These are phyloP conservation scores for Muscicapa comitata DNA, from an alignment of 2,797 vertebrate genomes.

Conservation along the genomic window DNA sequence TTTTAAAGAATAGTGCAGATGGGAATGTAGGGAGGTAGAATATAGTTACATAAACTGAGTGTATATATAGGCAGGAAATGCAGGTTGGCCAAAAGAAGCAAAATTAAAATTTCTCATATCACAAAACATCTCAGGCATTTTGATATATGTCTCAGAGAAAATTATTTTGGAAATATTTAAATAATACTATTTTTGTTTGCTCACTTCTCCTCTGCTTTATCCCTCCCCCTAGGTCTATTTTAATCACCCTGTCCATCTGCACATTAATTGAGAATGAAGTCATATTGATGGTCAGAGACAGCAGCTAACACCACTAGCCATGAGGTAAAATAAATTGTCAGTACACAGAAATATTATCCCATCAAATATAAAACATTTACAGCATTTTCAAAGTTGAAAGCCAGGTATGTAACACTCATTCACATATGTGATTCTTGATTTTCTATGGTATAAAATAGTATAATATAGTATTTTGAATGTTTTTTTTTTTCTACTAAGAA, in stretches of 20 bases:
- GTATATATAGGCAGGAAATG: background rate
- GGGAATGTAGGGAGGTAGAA: conserved; percentile 42
- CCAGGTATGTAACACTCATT: background rate
- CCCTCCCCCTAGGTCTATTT: background rate
- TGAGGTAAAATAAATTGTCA: background rate
- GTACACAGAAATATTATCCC: background rate
- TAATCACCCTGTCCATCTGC: background rate
- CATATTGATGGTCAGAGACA: background rate
- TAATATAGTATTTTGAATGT: background rate
- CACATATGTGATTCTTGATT: background rate
- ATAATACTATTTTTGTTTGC: background rate
- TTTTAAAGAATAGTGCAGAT: conserved; percentile 63
- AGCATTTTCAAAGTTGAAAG: background rate
- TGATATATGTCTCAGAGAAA: background rate
- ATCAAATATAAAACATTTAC: background rate
- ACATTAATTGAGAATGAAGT: background rate
- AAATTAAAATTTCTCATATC: background rate
- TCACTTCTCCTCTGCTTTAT: background rate
- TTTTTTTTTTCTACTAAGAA: background rate
- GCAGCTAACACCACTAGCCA: background rate
- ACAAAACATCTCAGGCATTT: background rate
- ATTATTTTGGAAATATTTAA: background rate
- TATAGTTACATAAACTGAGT: background rate
- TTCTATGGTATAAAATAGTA: background rate
- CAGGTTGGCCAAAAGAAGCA: conserved; percentile 33